phyloP scores from a whole-genome alignment of 1,140 invertebrate genomes.

The Drusus annulatus region DNA sequence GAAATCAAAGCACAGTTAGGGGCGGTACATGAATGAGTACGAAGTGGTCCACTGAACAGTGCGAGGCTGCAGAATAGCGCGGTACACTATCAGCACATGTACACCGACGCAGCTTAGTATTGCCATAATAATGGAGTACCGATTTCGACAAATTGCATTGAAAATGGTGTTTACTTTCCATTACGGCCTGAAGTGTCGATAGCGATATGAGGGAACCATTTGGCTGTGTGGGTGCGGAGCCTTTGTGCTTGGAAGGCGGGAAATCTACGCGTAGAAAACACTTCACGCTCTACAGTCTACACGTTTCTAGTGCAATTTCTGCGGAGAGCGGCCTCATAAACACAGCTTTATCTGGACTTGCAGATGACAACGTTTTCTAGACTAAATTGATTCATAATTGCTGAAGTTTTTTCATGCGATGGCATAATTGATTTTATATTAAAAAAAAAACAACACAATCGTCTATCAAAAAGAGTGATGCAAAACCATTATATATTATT shows the following conservation, averaged over 20 bases:
- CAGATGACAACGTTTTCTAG: background rate
- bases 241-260: conserved; percentile 27
- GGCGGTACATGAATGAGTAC: background rate
- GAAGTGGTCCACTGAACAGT: background rate
- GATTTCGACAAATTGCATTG: conserved; percentile 60
- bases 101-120: conserved; percentile 41
- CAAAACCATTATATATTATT: no score
- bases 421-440: no score
- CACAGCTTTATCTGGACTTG: background rate
- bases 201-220: conserved; percentile 47
- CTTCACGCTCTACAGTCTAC: background rate
- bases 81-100: conserved; percentile 11
- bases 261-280: conserved; percentile 23
- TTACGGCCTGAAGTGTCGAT: conserved; percentile 57
- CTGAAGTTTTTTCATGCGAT: no score
- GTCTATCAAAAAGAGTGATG: no score
- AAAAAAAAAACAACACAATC: no score
- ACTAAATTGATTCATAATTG: no score
- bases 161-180: conserved; percentile 60
- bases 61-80: background rate
- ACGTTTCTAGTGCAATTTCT: conserved; percentile 9
- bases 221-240: conserved; percentile 3
- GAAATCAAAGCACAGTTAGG: no score
- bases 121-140: conserved; percentile 55
- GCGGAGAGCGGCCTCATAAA: background rate